Conservation (phyloP, 2,888 invertebrate species). For the Rhagophthalmus giganteus region DNA sequence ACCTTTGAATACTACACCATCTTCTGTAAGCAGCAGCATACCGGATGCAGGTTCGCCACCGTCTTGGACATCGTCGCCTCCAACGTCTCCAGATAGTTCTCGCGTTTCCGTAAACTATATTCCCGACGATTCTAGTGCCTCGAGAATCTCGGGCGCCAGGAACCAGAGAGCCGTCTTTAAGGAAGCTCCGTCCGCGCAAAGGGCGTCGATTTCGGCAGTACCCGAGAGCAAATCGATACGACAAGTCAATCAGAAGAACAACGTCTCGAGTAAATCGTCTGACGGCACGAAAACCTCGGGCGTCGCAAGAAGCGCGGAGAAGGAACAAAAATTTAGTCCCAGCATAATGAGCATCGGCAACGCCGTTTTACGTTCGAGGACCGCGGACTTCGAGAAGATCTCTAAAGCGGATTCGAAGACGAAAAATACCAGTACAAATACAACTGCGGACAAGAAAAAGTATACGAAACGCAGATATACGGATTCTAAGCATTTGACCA, state of each 20-base stretch:
- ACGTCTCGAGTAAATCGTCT: slow-evolving; percentile 10
- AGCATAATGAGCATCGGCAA: slow-evolving; percentile 69
- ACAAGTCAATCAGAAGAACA: slow-evolving; percentile 35
- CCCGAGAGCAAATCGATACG: slow-evolving; percentile 53
- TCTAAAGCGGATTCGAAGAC: slow-evolving; percentile 58
- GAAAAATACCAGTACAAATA: slow-evolving; percentile 40
- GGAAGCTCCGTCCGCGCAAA: slow-evolving; percentile 55
- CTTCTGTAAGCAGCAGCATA: slow-evolving; percentile 48
- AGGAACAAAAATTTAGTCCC: slow-evolving; percentile 55
- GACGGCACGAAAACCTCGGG: slow-evolving; percentile 40
- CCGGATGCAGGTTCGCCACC: slow-evolving; percentile 58
- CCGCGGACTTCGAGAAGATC: slow-evolving; percentile 69
- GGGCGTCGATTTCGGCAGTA: slow-evolving; percentile 66
- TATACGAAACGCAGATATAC: slow-evolving; percentile 65
- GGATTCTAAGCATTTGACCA: slow-evolving; percentile 63
- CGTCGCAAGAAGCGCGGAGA: slow-evolving; percentile 25
- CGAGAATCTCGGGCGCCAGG: slow-evolving; percentile 36
- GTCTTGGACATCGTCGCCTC: slow-evolving; percentile 63
- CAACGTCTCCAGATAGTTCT: slow-evolving; percentile 61
- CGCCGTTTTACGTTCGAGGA: slow-evolving; percentile 67
- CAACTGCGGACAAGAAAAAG: slow-evolving; percentile 60
- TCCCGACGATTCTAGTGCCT: slow-evolving; percentile 51
- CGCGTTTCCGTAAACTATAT: slow-evolving; percentile 60
- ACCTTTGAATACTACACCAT: slow-evolving; percentile 54
- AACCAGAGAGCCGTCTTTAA: slow-evolving; percentile 45